A percentile compares a stretch with the other conserved stretches of the same genome.
phyloP scores from a whole-genome alignment of 1,140 invertebrate genomes.

The Archivesica marissinica region DNA sequence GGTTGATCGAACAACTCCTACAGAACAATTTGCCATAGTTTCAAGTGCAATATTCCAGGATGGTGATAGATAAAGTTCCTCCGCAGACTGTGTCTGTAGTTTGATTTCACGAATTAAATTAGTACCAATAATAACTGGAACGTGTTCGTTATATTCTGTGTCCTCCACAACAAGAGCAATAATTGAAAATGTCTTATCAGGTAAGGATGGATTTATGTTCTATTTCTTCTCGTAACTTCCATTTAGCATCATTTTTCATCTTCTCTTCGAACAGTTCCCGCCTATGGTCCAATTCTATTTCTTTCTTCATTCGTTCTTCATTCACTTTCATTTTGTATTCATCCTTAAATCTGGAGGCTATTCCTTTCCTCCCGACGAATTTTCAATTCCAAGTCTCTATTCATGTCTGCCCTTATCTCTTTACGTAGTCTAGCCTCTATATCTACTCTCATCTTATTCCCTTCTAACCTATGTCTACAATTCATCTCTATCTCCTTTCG shows the following conservation, averaged over 20 bases:
- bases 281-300: background rate
- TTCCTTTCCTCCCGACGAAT: no score
- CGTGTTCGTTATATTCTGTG: background rate
- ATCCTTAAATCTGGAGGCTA: no score
- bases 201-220: background rate
- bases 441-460: no score
- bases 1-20: background rate
- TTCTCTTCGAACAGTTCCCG: no score
- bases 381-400: background rate
- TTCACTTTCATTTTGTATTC: no score
- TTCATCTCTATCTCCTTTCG: no score
- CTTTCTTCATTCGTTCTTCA: background rate
- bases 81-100: background rate
- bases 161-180: background rate
- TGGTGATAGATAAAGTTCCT: background rate
- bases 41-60: background rate
- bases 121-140: conserved; percentile 20
- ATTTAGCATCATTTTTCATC: no score
- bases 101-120: no score
- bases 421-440: background rate
- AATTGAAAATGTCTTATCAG: background rate
- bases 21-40: background rate
- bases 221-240: background rate
- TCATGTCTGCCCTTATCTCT: background rate
- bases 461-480: no score